Base-by-base conservation (phyloP, 2,113 vertebrate species). In the Sylvilagus bachmani region DNA sequence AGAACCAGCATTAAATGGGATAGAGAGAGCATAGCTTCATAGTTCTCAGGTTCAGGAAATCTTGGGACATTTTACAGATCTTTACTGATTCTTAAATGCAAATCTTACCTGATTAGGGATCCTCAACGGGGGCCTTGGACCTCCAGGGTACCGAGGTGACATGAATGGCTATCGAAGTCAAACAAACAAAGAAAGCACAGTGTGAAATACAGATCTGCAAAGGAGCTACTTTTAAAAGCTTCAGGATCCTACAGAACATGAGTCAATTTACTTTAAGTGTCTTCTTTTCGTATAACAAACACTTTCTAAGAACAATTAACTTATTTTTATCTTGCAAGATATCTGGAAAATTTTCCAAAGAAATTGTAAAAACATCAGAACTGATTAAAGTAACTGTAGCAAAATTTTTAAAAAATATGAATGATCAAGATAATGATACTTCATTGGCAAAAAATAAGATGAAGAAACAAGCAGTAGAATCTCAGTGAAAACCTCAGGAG, bases 71-170 rank as follows among this genome's bases (percentile, higher is more conserved):
- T 94, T 83, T 75, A 11, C 86, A 89, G 27, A 14, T 81, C 62
- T 95, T 93, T 93, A 86, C 3, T 51, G 16, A 91, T 69, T 92
- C 24, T 71, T 74, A 75, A 24, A 53, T 88, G 21, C 55, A 85
- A 75, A 49, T 89, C 97, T 98, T 98, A 99, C 99, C 99, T 99
- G 99, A 97, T 99, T 99, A 75, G 99, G 99, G 99, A 99, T 99
- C 99, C 99, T 99, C 98, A 99, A 97, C 79, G 99, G 99, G 93
- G 99, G 99, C 98, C 99, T 98, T 94, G 99, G 99, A 97, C 99
- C 99, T 98, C 99, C 99, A n/a, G 99, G 99, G 98, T 99, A 99
- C 86, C 99, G 99, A 95, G 99, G 99, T 93, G 99, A 99, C 99
- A 99, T 99, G 98, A 99, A 99, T 97, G 99, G 99, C 99, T 99